A percentile compares a stretch with the other conserved stretches of the same genome.
Conservation (phyloP, 2,113 vertebrate species). For the Macquaria australasica region DNA sequence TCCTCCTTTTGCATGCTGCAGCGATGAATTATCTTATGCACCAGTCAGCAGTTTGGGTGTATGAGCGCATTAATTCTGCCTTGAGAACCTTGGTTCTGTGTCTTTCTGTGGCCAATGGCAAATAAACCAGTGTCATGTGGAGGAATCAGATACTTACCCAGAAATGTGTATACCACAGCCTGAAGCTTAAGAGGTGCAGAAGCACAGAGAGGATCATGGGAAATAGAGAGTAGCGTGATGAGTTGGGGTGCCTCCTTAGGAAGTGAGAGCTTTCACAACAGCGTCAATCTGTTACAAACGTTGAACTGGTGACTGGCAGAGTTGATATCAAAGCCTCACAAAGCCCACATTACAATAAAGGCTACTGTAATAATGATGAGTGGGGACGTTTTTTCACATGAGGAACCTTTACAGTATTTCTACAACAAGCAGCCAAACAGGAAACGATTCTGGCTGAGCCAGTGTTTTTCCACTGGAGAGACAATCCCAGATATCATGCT, state of each 20-base stretch:
- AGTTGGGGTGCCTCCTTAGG: neutral
- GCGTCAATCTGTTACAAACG: constrained; percentile 7
- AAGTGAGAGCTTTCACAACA: neutral
- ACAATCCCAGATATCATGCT: constrained; percentile 52
- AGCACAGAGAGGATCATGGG: neutral
- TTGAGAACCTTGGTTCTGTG: neutral
- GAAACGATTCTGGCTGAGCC: constrained; percentile 67
- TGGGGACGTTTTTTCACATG: constrained; percentile 31
- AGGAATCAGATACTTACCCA: constrained; percentile 27
- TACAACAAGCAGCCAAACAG: constrained; percentile 58
- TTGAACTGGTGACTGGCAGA: neutral
- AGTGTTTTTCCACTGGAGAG: constrained; percentile 66
- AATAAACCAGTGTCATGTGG: constrained; percentile 24
- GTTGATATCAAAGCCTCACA: constrained; percentile 6
- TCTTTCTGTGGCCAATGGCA: too few relatives aligned
- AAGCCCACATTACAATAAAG: neutral
- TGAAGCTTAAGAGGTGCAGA: neutral
- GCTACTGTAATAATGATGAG: constrained; percentile 18
- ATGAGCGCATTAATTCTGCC: constrained; percentile 19
- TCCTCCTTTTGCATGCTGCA: neutral
- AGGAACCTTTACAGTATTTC: constrained; percentile 51
- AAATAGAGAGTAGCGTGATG: neutral
- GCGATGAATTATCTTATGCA: neutral
- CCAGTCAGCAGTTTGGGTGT: neutral
- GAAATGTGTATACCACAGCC: neutral